Evolutionary conservation across 2,113 vertebrate species (phyloP), one percentile per base, ranked within the genome.

Genomic region (Paradisaea rubra): DNA sequence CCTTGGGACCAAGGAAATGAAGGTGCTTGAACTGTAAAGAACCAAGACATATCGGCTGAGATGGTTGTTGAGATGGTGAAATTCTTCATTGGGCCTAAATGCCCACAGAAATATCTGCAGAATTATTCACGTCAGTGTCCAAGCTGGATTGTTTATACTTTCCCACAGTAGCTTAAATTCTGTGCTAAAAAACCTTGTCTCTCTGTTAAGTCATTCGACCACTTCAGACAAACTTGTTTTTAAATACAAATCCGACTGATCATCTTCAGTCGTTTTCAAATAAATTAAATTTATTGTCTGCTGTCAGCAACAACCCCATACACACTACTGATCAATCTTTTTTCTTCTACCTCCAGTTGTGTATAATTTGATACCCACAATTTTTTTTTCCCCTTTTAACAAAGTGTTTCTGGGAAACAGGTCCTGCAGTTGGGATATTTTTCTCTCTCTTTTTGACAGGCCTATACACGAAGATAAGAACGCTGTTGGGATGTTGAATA

Each of bases 401-500:
- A 65, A 87, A 88, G 64, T 68, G n/a, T 81, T 92, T 93, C 42
- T 90, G 42, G n/a, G 56, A 69, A 95, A 95, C 70, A 93, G 91
- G 54, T 73, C 86, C 87, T 76, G 41, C 27, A 94, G 31, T 69
- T 12, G 56, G 61, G 56, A 56, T 95, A 91, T 97, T 96, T 86
- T 91, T 92, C 94, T 95, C 56, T 57, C 41, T 49, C 52, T 89
- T 84, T 96, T 92, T 96, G 97, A 97, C 94, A 97, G 91, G 68
- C 76, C 88, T 88, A 86, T 96, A 95, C 86, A 91, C 9, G 57
- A 96, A 96, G 97, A 97, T 97, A 97, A 98, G 95, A 97, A 94
- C 82, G 87, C 89, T 96, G 95, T 94, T 94, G 96, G 84, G 94
- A 94, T 97, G 88, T 85, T 97, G 97, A 97, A 97, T 97, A 93